Evolutionary conservation across 2,888 invertebrate genomes (phyloP).

Genomic region (Spisula subtruncata): DNA sequence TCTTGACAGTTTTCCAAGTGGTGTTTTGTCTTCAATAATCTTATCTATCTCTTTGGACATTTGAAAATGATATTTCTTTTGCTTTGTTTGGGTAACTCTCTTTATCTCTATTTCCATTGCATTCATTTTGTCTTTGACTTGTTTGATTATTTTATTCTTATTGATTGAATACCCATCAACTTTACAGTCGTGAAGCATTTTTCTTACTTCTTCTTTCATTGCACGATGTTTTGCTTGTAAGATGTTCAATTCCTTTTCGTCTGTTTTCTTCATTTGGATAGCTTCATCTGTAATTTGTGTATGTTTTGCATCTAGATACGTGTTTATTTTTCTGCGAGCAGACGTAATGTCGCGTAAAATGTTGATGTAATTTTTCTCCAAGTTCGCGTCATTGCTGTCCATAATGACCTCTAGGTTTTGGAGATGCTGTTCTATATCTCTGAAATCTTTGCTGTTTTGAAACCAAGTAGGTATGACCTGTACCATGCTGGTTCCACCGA

Average conservation of each 20-base stretch:
- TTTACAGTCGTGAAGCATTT: background rate
- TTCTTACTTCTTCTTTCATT: background rate
- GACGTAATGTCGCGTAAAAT: background rate
- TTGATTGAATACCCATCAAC: background rate
- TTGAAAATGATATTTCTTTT: background rate
- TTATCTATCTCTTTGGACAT: background rate
- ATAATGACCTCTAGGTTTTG: background rate
- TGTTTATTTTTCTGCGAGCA: background rate
- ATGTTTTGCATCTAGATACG: background rate
- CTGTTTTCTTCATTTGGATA: background rate
- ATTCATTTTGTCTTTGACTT: background rate
- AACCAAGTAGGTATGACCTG: too few species aligned
- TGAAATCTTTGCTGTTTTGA: too few species aligned
- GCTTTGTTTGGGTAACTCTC: background rate
- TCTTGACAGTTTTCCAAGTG: constrained; percentile 6
- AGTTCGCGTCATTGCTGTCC: background rate
- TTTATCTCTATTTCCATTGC: background rate
- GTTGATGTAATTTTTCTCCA: background rate
- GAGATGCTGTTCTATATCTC: too few species aligned
- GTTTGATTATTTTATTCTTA: background rate
- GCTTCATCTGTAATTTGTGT: background rate
- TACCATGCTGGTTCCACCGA: too few species aligned
- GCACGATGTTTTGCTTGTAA: background rate
- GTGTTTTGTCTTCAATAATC: background rate
- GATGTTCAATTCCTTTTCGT: background rate